These are phyloP conservation scores for Brachypterus glaber DNA, from an alignment of 2,888 invertebrate genomes.

Conservation along the genomic window DNA sequence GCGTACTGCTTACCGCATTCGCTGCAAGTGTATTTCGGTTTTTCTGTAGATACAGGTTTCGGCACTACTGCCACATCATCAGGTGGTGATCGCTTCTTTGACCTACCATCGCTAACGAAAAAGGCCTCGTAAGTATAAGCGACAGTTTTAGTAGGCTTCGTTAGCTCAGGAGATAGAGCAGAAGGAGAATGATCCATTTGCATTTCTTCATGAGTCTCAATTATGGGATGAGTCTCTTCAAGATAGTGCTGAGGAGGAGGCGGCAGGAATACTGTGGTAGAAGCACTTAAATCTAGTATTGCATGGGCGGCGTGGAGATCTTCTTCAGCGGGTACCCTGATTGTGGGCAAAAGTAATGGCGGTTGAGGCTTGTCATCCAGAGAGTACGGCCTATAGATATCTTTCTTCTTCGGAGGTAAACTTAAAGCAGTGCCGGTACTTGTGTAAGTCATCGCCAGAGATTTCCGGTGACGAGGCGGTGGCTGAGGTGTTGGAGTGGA, in stretches of 20 bases:
- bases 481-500: slow-evolving; percentile 35
- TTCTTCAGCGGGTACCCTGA: slow-evolving; percentile 62
- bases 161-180: slow-evolving; percentile 25
- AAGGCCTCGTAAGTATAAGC: slow-evolving; percentile 89
- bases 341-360: slow-evolving; percentile 40
- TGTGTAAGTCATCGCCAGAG: slow-evolving; percentile 74
- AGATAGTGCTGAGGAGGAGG: slow-evolving; percentile 37
- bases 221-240: slow-evolving; percentile 11
- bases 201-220: slow-evolving; percentile 18
- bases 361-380: slow-evolving; percentile 54
- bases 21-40: slow-evolving; percentile 62
- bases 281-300: slow-evolving; percentile 80
- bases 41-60: slow-evolving; percentile 28
- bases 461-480: slow-evolving; percentile 49
- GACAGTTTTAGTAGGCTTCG: slow-evolving; percentile 56
- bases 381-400: slow-evolving; percentile 83
- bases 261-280: slow-evolving; percentile 63
- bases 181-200: not conserved
- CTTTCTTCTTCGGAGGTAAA: slow-evolving; percentile 82
- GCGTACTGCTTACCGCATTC: slow-evolving; percentile 89
- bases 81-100: slow-evolving; percentile 45
- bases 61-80: slow-evolving; percentile 26
- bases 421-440: slow-evolving; percentile 76
- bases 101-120: slow-evolving; percentile 79
- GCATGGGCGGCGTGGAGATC: slow-evolving; percentile 82